A percentile compares a stretch with the other conserved stretches of the same genome.
Conservation (phyloP, 2,888 invertebrate species). For the Pyrgus malvae region DNA sequence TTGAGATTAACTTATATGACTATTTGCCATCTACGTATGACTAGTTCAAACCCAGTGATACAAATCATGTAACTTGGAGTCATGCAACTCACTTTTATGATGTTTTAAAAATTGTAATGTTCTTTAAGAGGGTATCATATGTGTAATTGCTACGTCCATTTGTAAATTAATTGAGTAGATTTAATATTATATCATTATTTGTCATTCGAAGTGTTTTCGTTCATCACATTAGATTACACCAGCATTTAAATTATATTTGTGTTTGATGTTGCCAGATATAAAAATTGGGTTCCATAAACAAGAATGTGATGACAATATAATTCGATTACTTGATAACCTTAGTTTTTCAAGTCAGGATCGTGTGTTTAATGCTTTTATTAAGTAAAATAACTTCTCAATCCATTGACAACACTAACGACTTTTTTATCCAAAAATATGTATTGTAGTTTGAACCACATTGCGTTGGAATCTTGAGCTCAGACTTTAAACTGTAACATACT, state of each 20-base stretch:
- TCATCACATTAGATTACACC: background rate
- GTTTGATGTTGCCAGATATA: slow-evolving; percentile 32
- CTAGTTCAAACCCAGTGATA: background rate
- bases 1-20: background rate
- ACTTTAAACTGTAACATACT: too few species aligned
- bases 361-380: too few species aligned
- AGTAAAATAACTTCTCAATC: too few species aligned
- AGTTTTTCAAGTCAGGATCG: too few species aligned
- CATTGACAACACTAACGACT: too few species aligned
- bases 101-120: slow-evolving; percentile 26
- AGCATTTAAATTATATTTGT: background rate
- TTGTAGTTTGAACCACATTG: too few species aligned
- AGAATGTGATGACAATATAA: background rate
- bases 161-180: slow-evolving; percentile 57
- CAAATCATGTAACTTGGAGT: slow-evolving; percentile 13
- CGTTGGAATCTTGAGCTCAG: too few species aligned
- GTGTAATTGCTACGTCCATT: slow-evolving; percentile 55
- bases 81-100: background rate
- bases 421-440: too few species aligned
- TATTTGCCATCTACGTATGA: background rate
- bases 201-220: slow-evolving; percentile 30
- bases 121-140: slow-evolving; percentile 37
- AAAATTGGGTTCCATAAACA: background rate
- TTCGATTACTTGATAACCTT: too few species aligned
- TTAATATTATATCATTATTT: slow-evolving; percentile 43